Conservation (phyloP, 1,140 invertebrate species). For the Zaprionus inermis region DNA sequence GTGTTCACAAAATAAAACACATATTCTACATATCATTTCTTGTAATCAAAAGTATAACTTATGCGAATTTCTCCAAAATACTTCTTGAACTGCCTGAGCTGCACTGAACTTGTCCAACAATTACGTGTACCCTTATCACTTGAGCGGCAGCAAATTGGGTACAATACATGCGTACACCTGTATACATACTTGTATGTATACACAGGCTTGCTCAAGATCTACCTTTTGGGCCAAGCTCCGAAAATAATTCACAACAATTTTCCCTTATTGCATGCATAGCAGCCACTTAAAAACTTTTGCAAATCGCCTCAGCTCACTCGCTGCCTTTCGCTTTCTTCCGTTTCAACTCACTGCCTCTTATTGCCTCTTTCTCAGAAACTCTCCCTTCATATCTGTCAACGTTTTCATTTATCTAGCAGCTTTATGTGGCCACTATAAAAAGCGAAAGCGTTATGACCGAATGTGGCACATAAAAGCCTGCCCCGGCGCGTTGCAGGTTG, state of each 20-base stretch:
- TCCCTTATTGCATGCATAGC: neutral
- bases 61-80: neutral
- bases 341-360: neutral
- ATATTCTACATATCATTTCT: neutral
- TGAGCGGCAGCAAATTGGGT: too few species aligned
- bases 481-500: constrained; percentile 37
- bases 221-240: neutral
- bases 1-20: neutral
- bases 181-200: neutral
- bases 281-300: constrained; percentile 18
- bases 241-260: constrained; percentile 5
- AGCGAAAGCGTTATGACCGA: constrained; percentile 53
- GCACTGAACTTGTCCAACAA: neutral
- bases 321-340: neutral
- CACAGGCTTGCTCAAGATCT: neutral
- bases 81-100: neutral
- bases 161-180: neutral
- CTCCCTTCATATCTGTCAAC: neutral
- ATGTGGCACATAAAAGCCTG: constrained; percentile 50
- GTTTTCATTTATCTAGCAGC: constrained; percentile 47
- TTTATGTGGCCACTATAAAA: constrained; percentile 69
- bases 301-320: neutral
- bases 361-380: neutral
- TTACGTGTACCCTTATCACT: neutral
- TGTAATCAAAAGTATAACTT: neutral